Percentiles rank a stretch among this genome's conserved stretches.
Conservation (phyloP, 2,797 vertebrate genomes). For the Siniperca obscura region DNA sequence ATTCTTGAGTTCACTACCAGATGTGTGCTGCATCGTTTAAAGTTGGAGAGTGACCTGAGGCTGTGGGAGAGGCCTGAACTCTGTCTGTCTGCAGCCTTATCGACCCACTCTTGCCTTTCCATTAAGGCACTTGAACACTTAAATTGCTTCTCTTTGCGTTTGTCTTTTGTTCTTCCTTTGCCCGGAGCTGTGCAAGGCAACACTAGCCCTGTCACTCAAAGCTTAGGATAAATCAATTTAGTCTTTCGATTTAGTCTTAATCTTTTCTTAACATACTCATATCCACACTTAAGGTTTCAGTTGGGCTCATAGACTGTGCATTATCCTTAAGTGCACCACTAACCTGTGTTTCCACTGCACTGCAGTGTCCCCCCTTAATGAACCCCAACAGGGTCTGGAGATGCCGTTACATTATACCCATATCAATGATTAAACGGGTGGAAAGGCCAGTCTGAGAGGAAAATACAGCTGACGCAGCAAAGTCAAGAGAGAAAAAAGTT, state of each 20-base stretch:
- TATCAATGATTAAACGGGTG: constrained; percentile 64
- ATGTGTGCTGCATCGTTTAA: constrained; percentile 52
- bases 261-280: constrained; percentile 39
- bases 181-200: not conserved
- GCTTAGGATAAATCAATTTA: constrained; percentile 49
- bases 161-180: constrained; percentile 13
- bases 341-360: constrained; percentile 31
- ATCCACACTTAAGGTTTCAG: constrained; percentile 29
- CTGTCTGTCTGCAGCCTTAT: constrained; percentile 73
- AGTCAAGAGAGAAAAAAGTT: constrained; percentile 12
- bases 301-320: not conserved
- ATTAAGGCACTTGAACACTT: constrained; percentile 71
- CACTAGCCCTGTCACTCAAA: constrained; percentile 15
- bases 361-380: constrained; percentile 41
- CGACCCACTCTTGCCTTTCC: constrained; percentile 70
- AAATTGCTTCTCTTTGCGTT: constrained; percentile 29
- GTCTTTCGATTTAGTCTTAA: constrained; percentile 25
- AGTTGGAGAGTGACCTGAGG: constrained; percentile 47
- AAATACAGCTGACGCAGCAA: constrained; percentile 37
- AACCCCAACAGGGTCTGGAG: constrained; percentile 41
- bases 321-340: constrained; percentile 57
- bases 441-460: constrained; percentile 9
- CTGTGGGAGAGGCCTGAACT: constrained; percentile 45
- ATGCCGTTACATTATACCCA: constrained; percentile 42
- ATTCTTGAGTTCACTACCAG: constrained; percentile 60